phyloP scores from a whole-genome alignment of 1,140 invertebrate genomes.

The Drosophila malerkotliana region DNA sequence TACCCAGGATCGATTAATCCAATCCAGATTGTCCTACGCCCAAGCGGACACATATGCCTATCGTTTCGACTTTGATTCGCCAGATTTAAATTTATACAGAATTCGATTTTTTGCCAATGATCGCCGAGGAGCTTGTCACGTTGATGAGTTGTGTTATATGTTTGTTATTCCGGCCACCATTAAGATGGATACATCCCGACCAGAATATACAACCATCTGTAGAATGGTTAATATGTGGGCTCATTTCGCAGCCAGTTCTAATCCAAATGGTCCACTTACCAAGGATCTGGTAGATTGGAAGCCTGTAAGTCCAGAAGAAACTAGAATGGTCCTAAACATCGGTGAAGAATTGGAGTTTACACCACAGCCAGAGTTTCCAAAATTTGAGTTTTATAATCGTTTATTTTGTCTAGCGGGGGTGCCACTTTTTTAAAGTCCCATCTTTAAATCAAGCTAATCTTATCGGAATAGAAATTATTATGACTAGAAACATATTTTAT shows the following conservation, averaged over 20 bases:
- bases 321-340: slow-evolving; percentile 80
- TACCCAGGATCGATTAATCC: slow-evolving; percentile 63
- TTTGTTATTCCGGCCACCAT: slow-evolving; percentile 84
- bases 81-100: slow-evolving; percentile 58
- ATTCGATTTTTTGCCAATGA: slow-evolving; percentile 39
- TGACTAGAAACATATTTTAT: no score
- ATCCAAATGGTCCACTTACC: slow-evolving; percentile 64
- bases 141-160: slow-evolving; percentile 87
- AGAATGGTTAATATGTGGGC: slow-evolving; percentile 83
- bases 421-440: slow-evolving; percentile 17
- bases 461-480: no score
- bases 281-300: slow-evolving; percentile 67
- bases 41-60: slow-evolving; percentile 82
- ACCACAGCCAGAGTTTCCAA: slow-evolving; percentile 73
- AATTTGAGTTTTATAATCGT: slow-evolving; percentile 51
- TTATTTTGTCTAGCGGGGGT: slow-evolving; percentile 25
- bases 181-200: slow-evolving; percentile 68
- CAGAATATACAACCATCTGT: slow-evolving; percentile 74
- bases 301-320: slow-evolving; percentile 53
- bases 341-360: slow-evolving; percentile 66
- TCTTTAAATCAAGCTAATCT: no score
- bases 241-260: slow-evolving; percentile 77
- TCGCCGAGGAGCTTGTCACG: slow-evolving; percentile 85
- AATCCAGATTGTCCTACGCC: slow-evolving; percentile 55
- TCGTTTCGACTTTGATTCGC: slow-evolving; percentile 82